These are phyloP conservation scores for Luperina testacea DNA, from an alignment of 2,888 invertebrate species.

Conservation along the genomic window DNA sequence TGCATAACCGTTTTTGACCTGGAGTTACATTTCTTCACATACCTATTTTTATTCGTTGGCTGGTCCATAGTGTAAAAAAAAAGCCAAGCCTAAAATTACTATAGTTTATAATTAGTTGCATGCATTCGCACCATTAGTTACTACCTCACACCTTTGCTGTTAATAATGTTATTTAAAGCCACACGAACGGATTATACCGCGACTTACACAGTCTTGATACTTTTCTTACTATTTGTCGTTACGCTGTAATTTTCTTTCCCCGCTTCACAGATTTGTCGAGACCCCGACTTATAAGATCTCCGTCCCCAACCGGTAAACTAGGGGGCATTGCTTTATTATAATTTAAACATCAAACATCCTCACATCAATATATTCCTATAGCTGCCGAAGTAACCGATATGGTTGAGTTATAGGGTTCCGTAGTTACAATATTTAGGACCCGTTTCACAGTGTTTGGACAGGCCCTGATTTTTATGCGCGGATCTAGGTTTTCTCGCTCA, in stretches of 20 bases:
- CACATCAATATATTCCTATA: not conserved
- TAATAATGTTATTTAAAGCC: conserved; percentile 25
- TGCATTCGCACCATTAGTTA: conserved; percentile 28
- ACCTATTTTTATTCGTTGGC: not conserved
- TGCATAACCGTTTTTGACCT: not conserved
- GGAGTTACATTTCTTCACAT: too few species aligned
- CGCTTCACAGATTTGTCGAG: conserved; percentile 57
- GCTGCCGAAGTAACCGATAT: not conserved
- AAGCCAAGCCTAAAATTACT: not conserved
- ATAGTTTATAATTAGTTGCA: conserved; percentile 10
- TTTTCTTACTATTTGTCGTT: conserved; percentile 29
- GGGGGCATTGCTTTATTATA: conserved; percentile 38
- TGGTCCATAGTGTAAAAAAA: not conserved
- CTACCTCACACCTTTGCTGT: conserved; percentile 16
- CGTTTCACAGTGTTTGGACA: not conserved
- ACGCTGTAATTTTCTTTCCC: conserved; percentile 46
- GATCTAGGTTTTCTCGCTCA: too few species aligned
- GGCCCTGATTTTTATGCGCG: too few species aligned
- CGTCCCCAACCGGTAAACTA: conserved; percentile 52
- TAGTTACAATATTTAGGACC: not conserved
- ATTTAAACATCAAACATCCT: conserved; percentile 16
- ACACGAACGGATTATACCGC: conserved; percentile 27
- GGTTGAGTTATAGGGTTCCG: conserved; percentile 21
- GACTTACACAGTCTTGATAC: conserved; percentile 43
- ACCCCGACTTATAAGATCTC: conserved; percentile 31